Conservation (phyloP, 2,113 vertebrate species). For the Canis aureus region DNA sequence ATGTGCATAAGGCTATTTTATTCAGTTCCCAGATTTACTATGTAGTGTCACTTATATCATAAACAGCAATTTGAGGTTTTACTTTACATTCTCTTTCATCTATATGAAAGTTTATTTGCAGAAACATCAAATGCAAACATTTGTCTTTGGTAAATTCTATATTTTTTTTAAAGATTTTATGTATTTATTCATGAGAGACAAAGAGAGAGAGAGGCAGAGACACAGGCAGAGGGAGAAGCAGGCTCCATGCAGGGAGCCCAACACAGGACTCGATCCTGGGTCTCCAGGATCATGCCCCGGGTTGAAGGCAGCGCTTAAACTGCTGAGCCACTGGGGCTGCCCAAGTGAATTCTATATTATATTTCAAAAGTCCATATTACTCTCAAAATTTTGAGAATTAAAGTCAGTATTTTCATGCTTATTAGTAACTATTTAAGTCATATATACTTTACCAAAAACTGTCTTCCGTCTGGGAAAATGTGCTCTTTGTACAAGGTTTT, state of each 20-base stretch:
- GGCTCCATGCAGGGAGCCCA: no score
- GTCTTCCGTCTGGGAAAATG: background rate
- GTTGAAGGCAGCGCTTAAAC: no score
- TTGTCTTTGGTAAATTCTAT: background rate
- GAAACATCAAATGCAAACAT: background rate
- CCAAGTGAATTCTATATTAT: background rate
- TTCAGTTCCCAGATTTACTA: background rate
- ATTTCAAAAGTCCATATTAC: background rate
- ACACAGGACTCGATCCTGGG: no score
- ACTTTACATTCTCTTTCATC: background rate
- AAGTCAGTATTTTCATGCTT: background rate
- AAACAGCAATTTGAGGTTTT: constrained; percentile 39
- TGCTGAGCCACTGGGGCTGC: no score
- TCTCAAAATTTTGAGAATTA: background rate
- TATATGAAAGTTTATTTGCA: background rate
- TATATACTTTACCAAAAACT: background rate
- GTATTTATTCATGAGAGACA: no score
- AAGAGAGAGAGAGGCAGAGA: no score
- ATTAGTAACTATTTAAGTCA: background rate
- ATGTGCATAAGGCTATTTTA: background rate
- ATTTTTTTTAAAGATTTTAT: no score
- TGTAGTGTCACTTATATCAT: background rate
- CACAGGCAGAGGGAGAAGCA: no score
- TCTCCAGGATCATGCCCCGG: no score
- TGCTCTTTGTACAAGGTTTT: background rate